Base-by-base conservation (phyloP, 2,797 vertebrate species). In the Halcyon badia region DNA sequence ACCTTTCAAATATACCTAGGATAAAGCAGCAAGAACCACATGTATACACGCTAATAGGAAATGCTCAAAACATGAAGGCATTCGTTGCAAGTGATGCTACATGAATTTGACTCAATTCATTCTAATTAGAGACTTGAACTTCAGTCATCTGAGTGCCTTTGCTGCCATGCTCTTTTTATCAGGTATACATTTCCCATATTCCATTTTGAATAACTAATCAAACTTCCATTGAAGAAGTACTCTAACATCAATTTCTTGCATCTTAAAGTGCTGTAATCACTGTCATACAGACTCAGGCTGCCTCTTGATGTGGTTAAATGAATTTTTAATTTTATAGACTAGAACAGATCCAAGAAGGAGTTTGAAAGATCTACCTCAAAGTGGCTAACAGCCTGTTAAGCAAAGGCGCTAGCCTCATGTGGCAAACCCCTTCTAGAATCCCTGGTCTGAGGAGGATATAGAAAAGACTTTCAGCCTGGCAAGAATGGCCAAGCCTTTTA, bases 161-260 rank as follows among this genome's bases (percentile, higher is more conserved):
- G 20, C 44, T 60, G 72, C 60, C 57, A 46, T 28, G 20, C 37
- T 11, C 37, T 54, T 44, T 56, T 83, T 94, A 71, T 91, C 89
- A 91, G 89, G 76, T 69, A 57, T 81, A 77, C 52, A 11, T 75
- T 77, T 64, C 57, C 25, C 69, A 68, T 86, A 49, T 46, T 96
- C 85, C 88, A 85, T 95, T 96, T 51, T 51, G 49, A 51, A 51
- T 51, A 51, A 51, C 85, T 71, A 94, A 94, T 96, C 87, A 95
- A 83, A 78, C 57, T 83, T 86, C 79, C 44, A 58, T 65, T 90
- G 90, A 95, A 72, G 41, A 71, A 91, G n/a, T 54, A 64, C 30
- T 83, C 9, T 31, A 87, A 77, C 42, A 66, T 73, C 61, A 91
- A 42, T 81, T 61, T 91, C 48, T 96, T 81, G 37, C 80, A 54